Evolutionary conservation across 2,113 vertebrate species (phyloP).

Genomic region (Nycticebus coucang): DNA sequence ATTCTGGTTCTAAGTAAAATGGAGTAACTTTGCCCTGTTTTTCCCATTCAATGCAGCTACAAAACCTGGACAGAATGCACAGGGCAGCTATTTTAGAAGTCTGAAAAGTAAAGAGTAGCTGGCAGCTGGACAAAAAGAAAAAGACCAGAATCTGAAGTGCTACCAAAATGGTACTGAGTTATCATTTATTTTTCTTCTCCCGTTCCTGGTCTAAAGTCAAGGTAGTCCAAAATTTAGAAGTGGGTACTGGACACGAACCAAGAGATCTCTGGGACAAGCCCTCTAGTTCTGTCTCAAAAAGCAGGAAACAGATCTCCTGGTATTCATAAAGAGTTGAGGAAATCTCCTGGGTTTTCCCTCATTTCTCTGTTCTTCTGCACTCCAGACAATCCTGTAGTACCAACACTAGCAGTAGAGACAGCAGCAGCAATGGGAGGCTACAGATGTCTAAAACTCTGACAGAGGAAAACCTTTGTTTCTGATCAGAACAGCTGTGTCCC

Average conservation of each 20-base stretch:
- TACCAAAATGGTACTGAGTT: not conserved
- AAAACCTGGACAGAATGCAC: constrained; percentile 14
- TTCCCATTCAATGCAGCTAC: not conserved
- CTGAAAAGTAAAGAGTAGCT: constrained; percentile 43
- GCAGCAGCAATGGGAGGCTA: not conserved
- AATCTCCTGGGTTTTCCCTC: not conserved
- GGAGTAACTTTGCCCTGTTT: not conserved
- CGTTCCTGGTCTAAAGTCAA: not conserved
- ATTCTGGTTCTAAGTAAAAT: constrained; percentile 46
- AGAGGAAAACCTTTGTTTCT: not conserved
- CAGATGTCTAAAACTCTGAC: not conserved
- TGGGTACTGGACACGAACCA: not conserved
- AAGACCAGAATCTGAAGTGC: constrained; percentile 19
- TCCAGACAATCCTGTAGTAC: not conserved
- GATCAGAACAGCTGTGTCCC: not conserved
- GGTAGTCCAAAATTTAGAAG: not conserved
- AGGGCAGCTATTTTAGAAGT: constrained; percentile 18
- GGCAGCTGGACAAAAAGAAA: not conserved
- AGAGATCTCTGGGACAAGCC: not conserved
- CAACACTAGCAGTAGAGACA: not conserved
- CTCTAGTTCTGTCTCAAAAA: not conserved
- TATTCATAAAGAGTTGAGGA: not conserved
- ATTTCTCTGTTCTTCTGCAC: not conserved
- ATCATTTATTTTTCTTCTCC: not conserved
- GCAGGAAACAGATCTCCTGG: not conserved